Conservation (phyloP, 2,113 vertebrate genomes). For the Myotis brandtii region DNA sequence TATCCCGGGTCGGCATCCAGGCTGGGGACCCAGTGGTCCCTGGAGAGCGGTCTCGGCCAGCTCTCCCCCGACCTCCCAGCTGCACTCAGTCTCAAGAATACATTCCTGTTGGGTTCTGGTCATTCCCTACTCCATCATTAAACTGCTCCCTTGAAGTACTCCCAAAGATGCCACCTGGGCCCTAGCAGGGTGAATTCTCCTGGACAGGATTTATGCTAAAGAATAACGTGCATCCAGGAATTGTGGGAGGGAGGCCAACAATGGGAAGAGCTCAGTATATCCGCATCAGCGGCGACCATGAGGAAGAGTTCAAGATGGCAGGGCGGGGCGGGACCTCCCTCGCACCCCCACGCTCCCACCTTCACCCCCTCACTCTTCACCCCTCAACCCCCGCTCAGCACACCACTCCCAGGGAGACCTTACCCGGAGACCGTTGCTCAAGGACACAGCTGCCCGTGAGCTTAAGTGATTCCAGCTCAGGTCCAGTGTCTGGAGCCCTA, state of each 20-base stretch:
- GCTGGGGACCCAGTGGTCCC: background rate
- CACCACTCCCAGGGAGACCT: conserved; percentile 12
- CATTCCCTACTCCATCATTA: background rate
- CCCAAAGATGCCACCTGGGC: background rate
- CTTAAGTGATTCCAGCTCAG: conserved; percentile 94
- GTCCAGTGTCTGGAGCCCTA: conserved; percentile 90
- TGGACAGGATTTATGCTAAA: background rate
- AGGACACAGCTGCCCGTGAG: conserved; percentile 89
- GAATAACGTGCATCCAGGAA: background rate
- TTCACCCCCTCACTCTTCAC: no score
- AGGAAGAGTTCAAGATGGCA: background rate
- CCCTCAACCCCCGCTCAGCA: background rate
- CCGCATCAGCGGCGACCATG: fast-evolving
- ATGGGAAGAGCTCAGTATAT: background rate
- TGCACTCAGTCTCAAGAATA: background rate
- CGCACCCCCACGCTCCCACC: background rate
- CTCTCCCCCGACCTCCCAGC: background rate
- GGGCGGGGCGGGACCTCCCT: background rate
- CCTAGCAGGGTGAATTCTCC: background rate
- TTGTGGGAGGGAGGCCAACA: background rate
- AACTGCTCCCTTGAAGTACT: background rate
- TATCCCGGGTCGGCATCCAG: background rate
- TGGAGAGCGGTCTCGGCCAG: background rate
- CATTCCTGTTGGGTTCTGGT: background rate
- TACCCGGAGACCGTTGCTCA: conserved; percentile 93